Percentiles rank a stretch among this genome's conserved stretches.
These are phyloP conservation scores for Trichogramma evanescens DNA, from an alignment of 2,888 invertebrate genomes.

Conservation along the genomic window DNA sequence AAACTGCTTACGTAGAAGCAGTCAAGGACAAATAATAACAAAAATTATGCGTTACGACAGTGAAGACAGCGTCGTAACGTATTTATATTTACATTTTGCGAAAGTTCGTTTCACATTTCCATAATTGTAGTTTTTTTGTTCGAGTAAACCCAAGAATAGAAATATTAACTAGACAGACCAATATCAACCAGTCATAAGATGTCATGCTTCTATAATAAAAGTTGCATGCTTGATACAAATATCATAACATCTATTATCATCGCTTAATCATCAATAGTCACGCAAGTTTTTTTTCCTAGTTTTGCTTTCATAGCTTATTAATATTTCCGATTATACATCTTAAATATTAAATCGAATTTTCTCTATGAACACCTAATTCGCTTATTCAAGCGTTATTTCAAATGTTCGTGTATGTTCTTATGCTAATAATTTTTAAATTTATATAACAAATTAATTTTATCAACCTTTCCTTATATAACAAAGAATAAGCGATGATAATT, in stretches of 20 bases:
- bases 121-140: slow-evolving; percentile 19
- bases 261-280: slow-evolving; percentile 22
- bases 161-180: slow-evolving; percentile 34
- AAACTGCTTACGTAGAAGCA: slow-evolving; percentile 11
- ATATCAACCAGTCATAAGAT: slow-evolving; percentile 35
- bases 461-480: slow-evolving; percentile 1
- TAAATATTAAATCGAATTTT: slow-evolving; percentile 35
- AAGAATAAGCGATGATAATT: neutral
- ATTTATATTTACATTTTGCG: slow-evolving; percentile 22
- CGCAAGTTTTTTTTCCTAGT: slow-evolving; percentile 11
- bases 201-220: slow-evolving; percentile 40
- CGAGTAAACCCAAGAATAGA: slow-evolving; percentile 34
- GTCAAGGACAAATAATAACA: slow-evolving; percentile 18
- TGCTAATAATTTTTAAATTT: neutral
- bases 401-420: neutral
- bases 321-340: slow-evolving; percentile 28
- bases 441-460: neutral
- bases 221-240: slow-evolving; percentile 35
- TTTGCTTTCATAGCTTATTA: slow-evolving; percentile 14
- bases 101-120: slow-evolving; percentile 11
- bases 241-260: slow-evolving; percentile 24
- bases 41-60: slow-evolving; percentile 18
- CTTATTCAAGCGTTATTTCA: slow-evolving; percentile 25
- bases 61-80: slow-evolving; percentile 21
- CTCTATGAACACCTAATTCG: slow-evolving; percentile 33